Evolutionary conservation across 1,140 invertebrate species (phyloP).

Genomic region (Conopomorpha cramerella): DNA sequence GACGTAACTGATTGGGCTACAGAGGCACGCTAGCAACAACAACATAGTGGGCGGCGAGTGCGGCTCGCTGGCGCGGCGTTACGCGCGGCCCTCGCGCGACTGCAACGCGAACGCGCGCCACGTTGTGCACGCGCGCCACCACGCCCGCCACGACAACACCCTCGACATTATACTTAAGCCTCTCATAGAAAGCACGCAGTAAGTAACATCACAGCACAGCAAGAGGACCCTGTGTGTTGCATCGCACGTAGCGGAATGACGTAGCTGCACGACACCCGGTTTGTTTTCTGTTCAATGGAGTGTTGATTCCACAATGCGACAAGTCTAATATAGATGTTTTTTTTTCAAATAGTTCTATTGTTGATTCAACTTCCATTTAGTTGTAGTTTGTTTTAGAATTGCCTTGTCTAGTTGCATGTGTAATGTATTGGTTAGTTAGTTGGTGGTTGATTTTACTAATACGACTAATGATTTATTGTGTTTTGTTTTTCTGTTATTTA

Average conservation of each 20-base stretch:
- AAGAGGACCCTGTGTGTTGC: conserved; percentile 25
- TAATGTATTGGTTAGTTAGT: conserved; percentile 10
- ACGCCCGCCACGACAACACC: conserved; percentile 49
- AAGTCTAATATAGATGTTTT: conserved; percentile 17
- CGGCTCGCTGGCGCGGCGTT: conserved; percentile 47
- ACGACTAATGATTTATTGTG: too few species aligned
- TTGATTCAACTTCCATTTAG: conserved; percentile 23
- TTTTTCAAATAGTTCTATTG: conserved; percentile 20
- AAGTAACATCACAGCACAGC: conserved; percentile 36
- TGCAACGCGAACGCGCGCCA: conserved; percentile 53
- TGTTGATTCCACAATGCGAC: too few species aligned
- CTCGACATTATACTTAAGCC: conserved; percentile 61
- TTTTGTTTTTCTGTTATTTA: background rate
- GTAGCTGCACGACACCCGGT: conserved; percentile 32
- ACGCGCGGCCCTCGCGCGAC: conserved; percentile 41
- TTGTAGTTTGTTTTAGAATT: conserved; percentile 11
- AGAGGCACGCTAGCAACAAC: conserved; percentile 63
- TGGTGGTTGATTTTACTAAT: conserved; percentile 7
- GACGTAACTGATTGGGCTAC: conserved; percentile 32
- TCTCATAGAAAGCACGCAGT: conserved; percentile 61
- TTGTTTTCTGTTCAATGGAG: too few species aligned
- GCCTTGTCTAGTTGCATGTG: background rate
- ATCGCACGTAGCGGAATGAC: conserved; percentile 39
- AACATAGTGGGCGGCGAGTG: conserved; percentile 56
- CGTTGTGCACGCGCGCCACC: conserved; percentile 27